A percentile compares a stretch with the other conserved stretches of the same genome.
Conservation (phyloP, 2,113 vertebrate genomes). For the Cettia cetti region DNA sequence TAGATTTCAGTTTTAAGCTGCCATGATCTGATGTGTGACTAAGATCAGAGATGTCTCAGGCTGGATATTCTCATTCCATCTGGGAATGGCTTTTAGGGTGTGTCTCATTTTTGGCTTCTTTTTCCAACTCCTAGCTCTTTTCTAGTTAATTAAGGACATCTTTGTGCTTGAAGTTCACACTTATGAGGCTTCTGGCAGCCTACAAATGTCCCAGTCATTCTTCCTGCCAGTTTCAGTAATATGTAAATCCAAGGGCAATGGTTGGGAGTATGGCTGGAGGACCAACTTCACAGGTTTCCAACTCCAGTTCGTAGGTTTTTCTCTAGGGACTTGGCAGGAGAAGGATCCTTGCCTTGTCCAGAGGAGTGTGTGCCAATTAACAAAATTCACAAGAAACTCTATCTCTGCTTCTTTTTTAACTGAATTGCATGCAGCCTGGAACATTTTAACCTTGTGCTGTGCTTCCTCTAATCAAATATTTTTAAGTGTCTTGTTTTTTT, state of each 20-base stretch:
- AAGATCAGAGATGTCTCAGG: conserved; percentile 41
- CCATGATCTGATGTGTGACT: conserved; percentile 20
- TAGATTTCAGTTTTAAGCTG: neutral
- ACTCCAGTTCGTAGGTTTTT: neutral
- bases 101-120: conserved; percentile 42
- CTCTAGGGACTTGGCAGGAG: neutral
- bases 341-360: neutral
- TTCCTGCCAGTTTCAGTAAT: neutral
- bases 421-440: neutral
- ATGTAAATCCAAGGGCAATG: neutral
- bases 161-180: conserved; percentile 10
- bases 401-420: neutral
- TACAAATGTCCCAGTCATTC: neutral
- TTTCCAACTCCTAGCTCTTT: conserved; percentile 20
- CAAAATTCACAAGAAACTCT: neutral
- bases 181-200: conserved; percentile 9
- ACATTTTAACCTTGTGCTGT: neutral
- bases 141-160: conserved; percentile 48
- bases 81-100: conserved; percentile 49
- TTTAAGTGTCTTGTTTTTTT: neutral
- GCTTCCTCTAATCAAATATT: neutral
- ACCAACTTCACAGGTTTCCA: neutral
- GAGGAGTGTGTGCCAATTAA: neutral
- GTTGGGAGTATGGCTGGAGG: neutral
- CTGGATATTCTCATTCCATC: conserved; percentile 36